These are phyloP conservation scores for Phodopus roborovskii DNA, from an alignment of 2,113 vertebrate genomes.

Conservation along the genomic window DNA sequence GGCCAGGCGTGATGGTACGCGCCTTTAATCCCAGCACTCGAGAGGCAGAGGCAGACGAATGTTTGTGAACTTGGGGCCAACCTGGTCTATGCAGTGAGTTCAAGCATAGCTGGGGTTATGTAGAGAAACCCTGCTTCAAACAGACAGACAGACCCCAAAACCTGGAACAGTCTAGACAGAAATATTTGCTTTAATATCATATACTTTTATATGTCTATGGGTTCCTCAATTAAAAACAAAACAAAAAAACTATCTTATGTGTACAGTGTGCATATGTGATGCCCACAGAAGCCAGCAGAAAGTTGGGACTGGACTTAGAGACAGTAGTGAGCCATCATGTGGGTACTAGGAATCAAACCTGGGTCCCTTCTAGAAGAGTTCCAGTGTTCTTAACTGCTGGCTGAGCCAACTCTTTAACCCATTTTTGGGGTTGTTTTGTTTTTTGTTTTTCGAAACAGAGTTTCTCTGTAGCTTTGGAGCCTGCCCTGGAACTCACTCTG, in stretches of 20 bases:
- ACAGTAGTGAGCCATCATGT: neutral
- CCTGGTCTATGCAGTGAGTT: neutral
- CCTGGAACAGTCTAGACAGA: neutral
- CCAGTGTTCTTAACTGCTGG: neutral
- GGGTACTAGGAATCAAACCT: neutral
- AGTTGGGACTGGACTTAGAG: neutral
- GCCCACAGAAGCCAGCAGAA: neutral
- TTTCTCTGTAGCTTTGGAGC: too few species aligned
- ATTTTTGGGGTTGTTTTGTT: too few species aligned
- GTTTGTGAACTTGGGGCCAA: neutral
- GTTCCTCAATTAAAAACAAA: conserved; percentile 6
- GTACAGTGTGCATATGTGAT: neutral
- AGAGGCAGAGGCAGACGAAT: neutral
- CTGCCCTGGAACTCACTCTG: too few species aligned
- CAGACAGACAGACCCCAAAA: neutral
- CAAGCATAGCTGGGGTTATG: neutral
- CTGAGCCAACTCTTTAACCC: neutral
- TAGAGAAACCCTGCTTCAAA: neutral
- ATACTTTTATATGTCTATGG: neutral
- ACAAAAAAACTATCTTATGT: neutral
- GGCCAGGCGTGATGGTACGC: neutral
- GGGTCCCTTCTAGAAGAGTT: neutral
- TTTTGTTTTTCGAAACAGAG: too few species aligned
- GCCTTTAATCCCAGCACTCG: neutral
- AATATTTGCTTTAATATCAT: conserved; percentile 26